These are phyloP conservation scores for Drosophila pullipes DNA, from an alignment of 2,888 invertebrate genomes.

Conservation along the genomic window DNA sequence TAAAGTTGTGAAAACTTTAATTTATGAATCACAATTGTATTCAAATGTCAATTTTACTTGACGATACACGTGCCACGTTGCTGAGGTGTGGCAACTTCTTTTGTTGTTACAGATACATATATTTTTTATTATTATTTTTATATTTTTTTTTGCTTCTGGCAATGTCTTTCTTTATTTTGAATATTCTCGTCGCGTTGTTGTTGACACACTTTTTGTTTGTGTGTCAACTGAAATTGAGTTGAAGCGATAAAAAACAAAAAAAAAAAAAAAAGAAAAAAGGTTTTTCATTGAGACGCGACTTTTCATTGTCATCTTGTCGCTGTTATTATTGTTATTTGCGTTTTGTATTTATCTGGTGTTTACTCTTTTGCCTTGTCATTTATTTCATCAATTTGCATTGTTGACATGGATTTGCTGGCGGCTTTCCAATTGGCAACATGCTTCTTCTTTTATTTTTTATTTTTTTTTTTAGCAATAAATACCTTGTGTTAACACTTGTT, in stretches of 20 bases:
- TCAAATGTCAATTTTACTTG: background rate
- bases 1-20: background rate
- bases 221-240: slow-evolving; percentile 49
- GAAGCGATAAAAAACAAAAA: background rate
- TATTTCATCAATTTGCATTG: slow-evolving; percentile 41
- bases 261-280: slow-evolving; percentile 12
- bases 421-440: slow-evolving; percentile 56
- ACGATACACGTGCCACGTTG: background rate
- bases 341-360: slow-evolving; percentile 13
- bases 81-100: slow-evolving; percentile 7
- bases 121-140: background rate
- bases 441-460: too few relatives aligned
- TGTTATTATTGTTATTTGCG: slow-evolving; percentile 5
- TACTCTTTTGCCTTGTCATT: slow-evolving; percentile 34
- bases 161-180: slow-evolving; percentile 8
- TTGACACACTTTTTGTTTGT: slow-evolving; percentile 48
- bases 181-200: slow-evolving; percentile 38
- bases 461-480: background rate
- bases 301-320: slow-evolving; percentile 54
- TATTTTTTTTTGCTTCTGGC: background rate
- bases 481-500: slow-evolving; percentile 20
- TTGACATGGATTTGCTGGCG: slow-evolving; percentile 51
- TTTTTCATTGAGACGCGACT: slow-evolving; percentile 36
- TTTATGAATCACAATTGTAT: background rate
- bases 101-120: background rate